Evolutionary conservation across 2,888 invertebrate genomes (phyloP), one percentile per base, ranked within the genome.

Genomic region (Philereme vetulata): DNA sequence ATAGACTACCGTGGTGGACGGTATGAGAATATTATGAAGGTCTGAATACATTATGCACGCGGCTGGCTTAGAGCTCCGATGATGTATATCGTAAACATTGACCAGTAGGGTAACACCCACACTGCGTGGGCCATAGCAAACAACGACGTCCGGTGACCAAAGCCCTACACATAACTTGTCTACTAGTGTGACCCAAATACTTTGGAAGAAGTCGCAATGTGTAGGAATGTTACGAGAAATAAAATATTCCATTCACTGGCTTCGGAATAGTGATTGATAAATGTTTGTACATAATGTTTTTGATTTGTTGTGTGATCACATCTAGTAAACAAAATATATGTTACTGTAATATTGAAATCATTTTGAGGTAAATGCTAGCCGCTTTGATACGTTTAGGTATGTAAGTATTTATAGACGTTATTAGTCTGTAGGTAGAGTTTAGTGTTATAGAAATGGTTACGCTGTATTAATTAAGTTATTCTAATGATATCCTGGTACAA

Each of bases 71-170:
- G 56, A 60, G 56, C 60, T 60, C 44, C 47, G 54, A 59, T 57
- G 61, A 61, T 62, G 52, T 59, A 57, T 62, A 64, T 60, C 60
- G 62, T 62, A 67, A 71, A 68, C 65, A 63, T 58, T 70, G 67
- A 62, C 64, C 70, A 62, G 58, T 56, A 44, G 56, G 40, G 62
- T 64, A 64, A 64, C 65, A 53, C 65, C 67, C 62, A 66, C 67
- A 60, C 54, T 51, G 84, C 82, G 86, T 88, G 85, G 88, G 90
- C 69, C 79, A 80, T 77, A 77, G 81, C 78, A 88, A 90, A 90
- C 86, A 88, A 78, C 84, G 72, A 83, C 88, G 85, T 90, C 90
- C 90, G 88, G 89, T 81, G 78, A 80, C 72, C 78, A 77, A 68
- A 72, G 80, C 78, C 76, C 77, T 76, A 74, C 72, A 71, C 75